phyloP scores from a whole-genome alignment of 2,113 vertebrate species.

The Lepisosteus oculatus region DNA sequence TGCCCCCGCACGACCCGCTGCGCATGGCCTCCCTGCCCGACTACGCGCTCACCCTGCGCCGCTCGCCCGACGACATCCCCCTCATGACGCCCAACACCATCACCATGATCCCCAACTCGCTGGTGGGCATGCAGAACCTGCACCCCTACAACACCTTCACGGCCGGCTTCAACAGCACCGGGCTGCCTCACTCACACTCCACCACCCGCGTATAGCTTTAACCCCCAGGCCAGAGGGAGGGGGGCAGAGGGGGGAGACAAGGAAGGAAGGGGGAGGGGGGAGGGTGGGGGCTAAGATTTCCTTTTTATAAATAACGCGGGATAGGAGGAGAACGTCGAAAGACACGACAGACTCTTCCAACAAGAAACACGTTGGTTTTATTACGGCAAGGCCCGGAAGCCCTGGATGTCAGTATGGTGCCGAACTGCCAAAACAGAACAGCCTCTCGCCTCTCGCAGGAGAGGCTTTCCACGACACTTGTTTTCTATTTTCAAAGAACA shows the following conservation, averaged over 20 bases:
- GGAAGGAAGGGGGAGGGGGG: constrained; percentile 26
- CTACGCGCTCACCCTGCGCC: constrained; percentile 92
- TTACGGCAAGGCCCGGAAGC: constrained; percentile 54
- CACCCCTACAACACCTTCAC: constrained; percentile 98
- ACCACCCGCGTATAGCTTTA: constrained; percentile 98
- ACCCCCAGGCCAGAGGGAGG: constrained; percentile 15
- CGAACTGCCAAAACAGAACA: constrained; percentile 76
- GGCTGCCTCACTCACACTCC: constrained; percentile 97
- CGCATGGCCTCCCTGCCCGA: constrained; percentile 87
- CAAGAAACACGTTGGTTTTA: constrained; percentile 61
- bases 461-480: constrained; percentile 64
- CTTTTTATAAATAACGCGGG: constrained; percentile 66
- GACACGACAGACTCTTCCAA: constrained; percentile 48
- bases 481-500: constrained; percentile 71
- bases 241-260: constrained; percentile 36
- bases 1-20: constrained; percentile 79
- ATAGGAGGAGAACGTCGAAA: constrained; percentile 32
- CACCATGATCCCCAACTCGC: constrained; percentile 98
- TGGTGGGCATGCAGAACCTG: constrained; percentile 94
- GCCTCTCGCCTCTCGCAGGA: constrained; percentile 54
- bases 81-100: constrained; percentile 98
- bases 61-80: constrained; percentile 95
- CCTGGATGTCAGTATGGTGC: constrained; percentile 71
- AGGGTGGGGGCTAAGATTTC: constrained; percentile 44
- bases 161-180: constrained; percentile 92